Conservation (phyloP, 2,797 vertebrate genomes). For the Octomys mimax region DNA sequence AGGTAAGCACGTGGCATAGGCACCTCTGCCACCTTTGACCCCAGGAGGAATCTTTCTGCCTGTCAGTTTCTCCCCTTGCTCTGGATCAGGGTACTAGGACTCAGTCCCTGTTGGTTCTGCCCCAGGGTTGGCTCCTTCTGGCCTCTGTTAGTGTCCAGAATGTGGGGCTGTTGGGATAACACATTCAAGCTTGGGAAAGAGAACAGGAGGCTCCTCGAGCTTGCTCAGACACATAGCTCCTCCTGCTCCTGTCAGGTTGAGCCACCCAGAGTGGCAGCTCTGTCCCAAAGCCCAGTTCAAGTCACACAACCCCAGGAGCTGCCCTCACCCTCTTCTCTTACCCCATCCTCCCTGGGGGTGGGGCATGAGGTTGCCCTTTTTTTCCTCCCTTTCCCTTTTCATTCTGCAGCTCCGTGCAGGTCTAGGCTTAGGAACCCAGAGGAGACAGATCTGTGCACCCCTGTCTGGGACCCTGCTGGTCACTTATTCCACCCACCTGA, state of each 20-base stretch:
- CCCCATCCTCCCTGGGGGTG: background rate
- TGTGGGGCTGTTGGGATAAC: background rate
- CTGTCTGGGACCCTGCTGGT: fast-evolving
- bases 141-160: background rate
- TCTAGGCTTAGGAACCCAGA: background rate
- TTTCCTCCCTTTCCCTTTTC: background rate
- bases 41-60: background rate
- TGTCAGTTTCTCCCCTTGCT: background rate
- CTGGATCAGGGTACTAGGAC: fast-evolving
- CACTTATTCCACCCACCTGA: background rate
- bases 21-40: fast-evolving
- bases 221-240: background rate
- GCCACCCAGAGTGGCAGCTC: too few relatives aligned
- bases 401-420: background rate
- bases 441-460: background rate
- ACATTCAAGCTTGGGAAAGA: background rate
- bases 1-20: fast-evolving
- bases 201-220: background rate
- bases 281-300: background rate
- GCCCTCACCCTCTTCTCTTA: too few relatives aligned
- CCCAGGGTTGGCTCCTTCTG: background rate
- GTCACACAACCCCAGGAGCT: background rate
- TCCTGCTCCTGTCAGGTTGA: background rate
- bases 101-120: fast-evolving
- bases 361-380: background rate